Evolutionary conservation across 1,140 invertebrate species (phyloP), one percentile per base, ranked within the genome.

Genomic region (Leguminivora glycinivorella): DNA sequence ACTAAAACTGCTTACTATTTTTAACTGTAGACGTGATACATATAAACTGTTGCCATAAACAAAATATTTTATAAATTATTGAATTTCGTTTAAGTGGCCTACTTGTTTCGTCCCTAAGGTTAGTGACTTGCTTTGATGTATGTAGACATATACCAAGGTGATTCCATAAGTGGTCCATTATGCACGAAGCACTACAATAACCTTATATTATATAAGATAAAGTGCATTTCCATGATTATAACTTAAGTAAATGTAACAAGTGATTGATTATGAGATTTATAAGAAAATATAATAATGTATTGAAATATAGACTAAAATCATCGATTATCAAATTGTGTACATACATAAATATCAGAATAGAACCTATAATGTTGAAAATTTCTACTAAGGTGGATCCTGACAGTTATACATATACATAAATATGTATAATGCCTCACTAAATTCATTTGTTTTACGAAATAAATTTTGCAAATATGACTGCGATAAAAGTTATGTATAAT

Each of bases 21-120:
- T 17, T 52, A 52, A 52, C 22, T 52, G 17, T 52, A 52, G 7
- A 10, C 19, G 47, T 52, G 47, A 52, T 52, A 52, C 47, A 52
- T 52, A 52, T 17, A 52, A 17, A 52, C 43, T 47, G 47, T 22
- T 52, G 47, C 47, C 47, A 52, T 52, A 52, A 52, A 52, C 47
- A 52, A 52, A 52, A 22, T 52, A 52, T 52, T 52, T 52, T 52
- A 52, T 52, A 52, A 52, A 22, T 52, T 52, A 52, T 52, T 52
- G 17, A 52, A 22, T 52, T 52, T 9, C 14, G 7, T 52, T 22
- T 52, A 22, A 52, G 19, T 9, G 47, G 19, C 19, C 47, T 22
- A 52, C 47, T 52, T 22, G 17, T 52, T 52, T 52, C 17, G 17
- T 52, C 47, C 47, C 47, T 52, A 52, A 52, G 47, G 47, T 52